Conservation (phyloP, 2,797 vertebrate species). For the Characodon lateralis region DNA sequence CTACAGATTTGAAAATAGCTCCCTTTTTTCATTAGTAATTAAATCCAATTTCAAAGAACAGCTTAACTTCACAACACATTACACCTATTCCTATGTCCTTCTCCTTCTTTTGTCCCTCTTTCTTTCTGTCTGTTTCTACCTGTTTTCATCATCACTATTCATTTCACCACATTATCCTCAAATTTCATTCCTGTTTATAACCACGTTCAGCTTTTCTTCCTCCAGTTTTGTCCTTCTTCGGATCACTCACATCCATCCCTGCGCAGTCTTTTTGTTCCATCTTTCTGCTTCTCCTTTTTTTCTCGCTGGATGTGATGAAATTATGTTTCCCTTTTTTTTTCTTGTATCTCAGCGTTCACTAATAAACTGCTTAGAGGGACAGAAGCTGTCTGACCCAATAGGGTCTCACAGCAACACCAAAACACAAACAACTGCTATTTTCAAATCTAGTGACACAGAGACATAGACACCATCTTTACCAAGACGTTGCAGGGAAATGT, state of each 20-base stretch:
- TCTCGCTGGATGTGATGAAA: not conserved
- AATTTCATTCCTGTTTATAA: not conserved
- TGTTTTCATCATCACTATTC: not conserved
- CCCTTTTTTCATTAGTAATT: not conserved
- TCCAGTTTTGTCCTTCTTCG: not conserved
- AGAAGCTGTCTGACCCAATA: constrained; percentile 14
- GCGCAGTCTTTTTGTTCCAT: not conserved
- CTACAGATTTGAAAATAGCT: too few species aligned
- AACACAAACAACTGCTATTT: constrained; percentile 22
- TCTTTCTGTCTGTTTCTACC: not conserved
- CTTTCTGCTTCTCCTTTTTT: not conserved
- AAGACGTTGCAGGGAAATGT: not conserved
- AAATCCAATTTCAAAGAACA: not conserved
- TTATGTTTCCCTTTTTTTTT: not conserved
- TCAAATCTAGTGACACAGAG: not conserved
- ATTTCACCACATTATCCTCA: not conserved
- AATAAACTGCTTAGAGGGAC: constrained; percentile 16
- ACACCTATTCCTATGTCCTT: not conserved
- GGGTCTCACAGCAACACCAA: constrained; percentile 13
- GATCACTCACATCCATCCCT: not conserved
- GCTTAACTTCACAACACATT: not conserved
- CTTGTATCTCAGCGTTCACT: constrained; percentile 24
- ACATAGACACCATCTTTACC: not conserved
- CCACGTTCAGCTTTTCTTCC: not conserved
- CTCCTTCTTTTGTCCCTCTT: not conserved